Evolutionary conservation across 2,797 vertebrate genomes (phyloP).

Genomic region (Cyclopterus lumpus): DNA sequence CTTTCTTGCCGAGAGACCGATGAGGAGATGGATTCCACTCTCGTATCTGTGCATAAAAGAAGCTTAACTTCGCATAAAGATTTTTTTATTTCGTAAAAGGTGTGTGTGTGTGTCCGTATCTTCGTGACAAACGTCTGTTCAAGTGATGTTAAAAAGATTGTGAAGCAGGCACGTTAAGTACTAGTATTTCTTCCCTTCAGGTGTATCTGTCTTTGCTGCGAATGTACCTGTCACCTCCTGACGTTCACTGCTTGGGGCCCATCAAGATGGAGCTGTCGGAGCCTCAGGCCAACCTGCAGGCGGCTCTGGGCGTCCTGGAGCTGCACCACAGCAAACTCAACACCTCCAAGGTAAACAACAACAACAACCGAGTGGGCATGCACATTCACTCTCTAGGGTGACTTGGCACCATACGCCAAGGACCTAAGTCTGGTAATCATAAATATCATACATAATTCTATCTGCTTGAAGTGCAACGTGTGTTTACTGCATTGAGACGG

Average conservation of each 20-base stretch:
- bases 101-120: background rate
- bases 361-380: background rate
- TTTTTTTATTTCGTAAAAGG: no score
- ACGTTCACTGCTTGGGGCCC: slow-evolving; percentile 95
- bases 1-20: no score
- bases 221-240: slow-evolving; percentile 98
- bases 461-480: background rate
- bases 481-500: background rate
- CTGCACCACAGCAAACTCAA: slow-evolving; percentile 97
- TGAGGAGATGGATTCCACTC: no score
- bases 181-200: slow-evolving; percentile 69
- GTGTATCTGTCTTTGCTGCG: slow-evolving; percentile 96
- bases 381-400: background rate
- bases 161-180: no score
- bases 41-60: no score
- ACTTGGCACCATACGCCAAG: background rate
- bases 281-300: slow-evolving; percentile 94
- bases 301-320: slow-evolving; percentile 93
- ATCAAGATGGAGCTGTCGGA: slow-evolving; percentile 94
- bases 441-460: background rate
- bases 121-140: background rate
- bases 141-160: background rate
- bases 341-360: slow-evolving; percentile 91
- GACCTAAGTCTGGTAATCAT: background rate
- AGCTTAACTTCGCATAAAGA: no score